Conservation (phyloP, 2,888 invertebrate genomes). For the Aplocera efformata region DNA sequence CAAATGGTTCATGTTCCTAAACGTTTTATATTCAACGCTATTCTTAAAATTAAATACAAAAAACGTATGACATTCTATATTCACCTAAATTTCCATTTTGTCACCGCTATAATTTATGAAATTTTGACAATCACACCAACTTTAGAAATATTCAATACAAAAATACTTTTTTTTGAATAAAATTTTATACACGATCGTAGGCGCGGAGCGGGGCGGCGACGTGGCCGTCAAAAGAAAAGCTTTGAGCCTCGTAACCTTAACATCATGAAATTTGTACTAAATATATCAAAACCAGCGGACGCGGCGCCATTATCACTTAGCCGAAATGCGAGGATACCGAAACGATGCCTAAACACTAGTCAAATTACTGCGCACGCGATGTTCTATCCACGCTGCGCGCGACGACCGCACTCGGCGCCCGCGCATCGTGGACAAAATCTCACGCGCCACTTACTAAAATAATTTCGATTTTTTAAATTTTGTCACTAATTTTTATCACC, state of each 20-base stretch:
- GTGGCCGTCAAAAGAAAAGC: slow-evolving; percentile 74
- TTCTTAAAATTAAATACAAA: slow-evolving; percentile 82
- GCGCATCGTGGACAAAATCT: slow-evolving; percentile 35
- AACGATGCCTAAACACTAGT: slow-evolving; percentile 78
- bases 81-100: slow-evolving; percentile 75
- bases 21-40: slow-evolving; percentile 82
- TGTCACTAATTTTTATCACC: slow-evolving; percentile 75
- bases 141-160: slow-evolving; percentile 82
- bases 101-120: slow-evolving; percentile 80
- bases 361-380: slow-evolving; percentile 47
- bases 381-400: slow-evolving; percentile 30
- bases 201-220: slow-evolving; percentile 51
- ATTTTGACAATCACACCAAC: slow-evolving; percentile 82
- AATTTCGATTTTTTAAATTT: slow-evolving; percentile 75
- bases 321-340: slow-evolving; percentile 81
- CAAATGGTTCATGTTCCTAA: slow-evolving; percentile 87
- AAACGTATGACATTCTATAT: slow-evolving; percentile 79
- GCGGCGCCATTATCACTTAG: slow-evolving; percentile 75
- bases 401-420: slow-evolving; percentile 33
- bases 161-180: slow-evolving; percentile 82
- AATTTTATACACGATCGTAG: slow-evolving; percentile 77
- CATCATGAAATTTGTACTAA: slow-evolving; percentile 81
- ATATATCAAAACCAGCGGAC: slow-evolving; percentile 77
- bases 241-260: slow-evolving; percentile 81
- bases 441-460: slow-evolving; percentile 56